These are phyloP conservation scores for Probaryconus sp. DNA, from an alignment of 1,140 invertebrate species.

Conservation along the genomic window DNA sequence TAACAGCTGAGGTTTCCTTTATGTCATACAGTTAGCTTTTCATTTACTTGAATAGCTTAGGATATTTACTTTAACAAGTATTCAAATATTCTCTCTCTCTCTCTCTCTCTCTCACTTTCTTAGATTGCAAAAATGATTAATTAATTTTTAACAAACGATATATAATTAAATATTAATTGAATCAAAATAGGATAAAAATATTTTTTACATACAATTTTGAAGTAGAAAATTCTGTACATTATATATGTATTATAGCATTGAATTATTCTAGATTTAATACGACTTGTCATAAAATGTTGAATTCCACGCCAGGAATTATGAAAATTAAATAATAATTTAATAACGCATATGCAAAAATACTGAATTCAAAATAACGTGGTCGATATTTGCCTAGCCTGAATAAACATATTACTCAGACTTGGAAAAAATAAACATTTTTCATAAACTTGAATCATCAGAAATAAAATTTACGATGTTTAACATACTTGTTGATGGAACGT, in stretches of 20 bases:
- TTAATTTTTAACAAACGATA: too few species aligned
- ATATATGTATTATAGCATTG: too few species aligned
- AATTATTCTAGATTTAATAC: too few species aligned
- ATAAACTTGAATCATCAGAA: constrained; percentile 24
- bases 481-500: neutral
- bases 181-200: too few species aligned
- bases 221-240: too few species aligned
- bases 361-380: constrained; percentile 12
- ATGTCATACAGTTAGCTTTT: neutral
- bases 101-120: neutral
- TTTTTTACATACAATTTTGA: too few species aligned
- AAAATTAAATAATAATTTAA: neutral
- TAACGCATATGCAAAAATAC: neutral
- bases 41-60: constrained; percentile 17
- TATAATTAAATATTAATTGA: too few species aligned
- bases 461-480: constrained; percentile 29
- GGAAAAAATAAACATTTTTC: constrained; percentile 32
- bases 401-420: neutral
- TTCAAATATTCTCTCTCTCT: constrained; percentile 13
- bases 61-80: neutral
- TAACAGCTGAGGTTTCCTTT: neutral
- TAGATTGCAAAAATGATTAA: neutral
- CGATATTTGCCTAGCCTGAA: constrained; percentile 24
- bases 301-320: too few species aligned
- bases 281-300: too few species aligned